phyloP scores from a whole-genome alignment of 1,140 invertebrate species.

The Cydia fagiglandana region DNA sequence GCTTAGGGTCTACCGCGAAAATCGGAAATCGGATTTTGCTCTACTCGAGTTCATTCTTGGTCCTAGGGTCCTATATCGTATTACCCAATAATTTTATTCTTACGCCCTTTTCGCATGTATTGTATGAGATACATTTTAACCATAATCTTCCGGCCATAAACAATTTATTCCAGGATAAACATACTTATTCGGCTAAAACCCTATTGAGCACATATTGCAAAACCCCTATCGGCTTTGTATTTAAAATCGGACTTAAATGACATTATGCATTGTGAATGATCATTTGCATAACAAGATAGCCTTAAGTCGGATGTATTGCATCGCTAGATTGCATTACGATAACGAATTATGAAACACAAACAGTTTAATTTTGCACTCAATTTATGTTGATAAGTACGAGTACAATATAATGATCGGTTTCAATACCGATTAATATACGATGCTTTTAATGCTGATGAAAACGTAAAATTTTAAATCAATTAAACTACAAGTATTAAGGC shows the following conservation, averaged over 20 bases:
- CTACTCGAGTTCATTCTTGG: too few relatives aligned
- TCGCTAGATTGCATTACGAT: conserved; percentile 53
- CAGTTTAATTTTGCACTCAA: not conserved
- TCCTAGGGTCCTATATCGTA: too few relatives aligned
- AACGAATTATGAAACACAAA: conserved; percentile 36
- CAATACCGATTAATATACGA: too few relatives aligned
- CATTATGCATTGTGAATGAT: conserved; percentile 52
- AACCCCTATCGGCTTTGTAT: conserved; percentile 37
- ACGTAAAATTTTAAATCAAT: too few relatives aligned
- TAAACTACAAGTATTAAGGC: too few relatives aligned
- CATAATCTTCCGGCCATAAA: not conserved
- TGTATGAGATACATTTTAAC: not conserved
- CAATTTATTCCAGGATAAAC: not conserved
- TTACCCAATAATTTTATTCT: not conserved
- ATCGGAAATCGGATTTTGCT: too few relatives aligned
- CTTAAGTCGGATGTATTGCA: conserved; percentile 46
- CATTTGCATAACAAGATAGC: conserved; percentile 59
- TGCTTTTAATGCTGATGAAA: too few relatives aligned
- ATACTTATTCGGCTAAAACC: conserved; percentile 2
- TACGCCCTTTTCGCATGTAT: not conserved
- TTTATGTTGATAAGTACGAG: too few relatives aligned
- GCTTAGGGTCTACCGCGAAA: too few relatives aligned
- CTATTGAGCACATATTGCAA: conserved; percentile 10
- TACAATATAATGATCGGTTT: too few relatives aligned
- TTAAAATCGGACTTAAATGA: conserved; percentile 48